A percentile compares a stretch with the other conserved stretches of the same genome.
Evolutionary conservation across 2,888 invertebrate genomes (phyloP).

Genomic region (Oligia strigilis): DNA sequence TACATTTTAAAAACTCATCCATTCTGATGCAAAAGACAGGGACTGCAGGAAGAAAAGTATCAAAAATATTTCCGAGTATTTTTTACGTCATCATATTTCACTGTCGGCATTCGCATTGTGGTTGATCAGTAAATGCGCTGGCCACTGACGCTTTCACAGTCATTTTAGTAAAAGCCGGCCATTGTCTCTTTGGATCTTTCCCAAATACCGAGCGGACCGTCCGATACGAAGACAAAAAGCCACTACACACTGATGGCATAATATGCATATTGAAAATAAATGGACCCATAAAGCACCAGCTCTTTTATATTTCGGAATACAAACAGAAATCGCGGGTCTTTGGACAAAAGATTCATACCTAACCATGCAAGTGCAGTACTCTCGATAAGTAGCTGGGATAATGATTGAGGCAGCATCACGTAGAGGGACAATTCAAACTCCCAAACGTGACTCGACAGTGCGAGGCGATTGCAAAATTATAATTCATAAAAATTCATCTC

Average conservation of each 20-base stretch:
- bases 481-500: conserved; percentile 74
- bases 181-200: conserved; percentile 82
- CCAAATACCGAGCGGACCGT: conserved; percentile 76
- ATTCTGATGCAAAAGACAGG: neutral
- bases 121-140: conserved; percentile 18
- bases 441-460: conserved; percentile 76
- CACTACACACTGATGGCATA: conserved; percentile 75
- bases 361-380: conserved; percentile 53
- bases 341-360: conserved; percentile 55
- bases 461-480: conserved; percentile 75
- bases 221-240: conserved; percentile 80
- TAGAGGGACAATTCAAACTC: conserved; percentile 68
- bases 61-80: neutral
- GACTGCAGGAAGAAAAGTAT: neutral
- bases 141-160: conserved; percentile 67
- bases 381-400: conserved; percentile 49
- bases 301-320: conserved; percentile 56
- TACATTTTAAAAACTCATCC: neutral
- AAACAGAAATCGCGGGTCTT: conserved; percentile 42
- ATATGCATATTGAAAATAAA: conserved; percentile 71
- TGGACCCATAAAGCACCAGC: conserved; percentile 66
- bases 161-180: conserved; percentile 84
- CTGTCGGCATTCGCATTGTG: neutral
- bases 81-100: neutral
- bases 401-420: conserved; percentile 57